phyloP scores from a whole-genome alignment of 2,888 invertebrate genomes.

The Pterostichus niger region DNA sequence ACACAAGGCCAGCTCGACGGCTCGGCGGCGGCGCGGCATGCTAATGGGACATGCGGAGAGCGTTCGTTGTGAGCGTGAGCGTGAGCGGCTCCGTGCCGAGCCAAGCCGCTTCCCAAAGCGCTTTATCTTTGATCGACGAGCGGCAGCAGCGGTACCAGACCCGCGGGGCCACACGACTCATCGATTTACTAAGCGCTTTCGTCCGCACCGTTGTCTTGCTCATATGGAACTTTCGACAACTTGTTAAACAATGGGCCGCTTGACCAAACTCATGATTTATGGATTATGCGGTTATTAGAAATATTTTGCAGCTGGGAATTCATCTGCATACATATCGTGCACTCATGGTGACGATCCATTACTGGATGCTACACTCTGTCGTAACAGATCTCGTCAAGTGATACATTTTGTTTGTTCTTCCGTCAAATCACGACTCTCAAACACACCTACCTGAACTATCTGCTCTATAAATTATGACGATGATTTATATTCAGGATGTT shows the following conservation, averaged over 20 bases:
- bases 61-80: slow-evolving; percentile 35
- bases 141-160: slow-evolving; percentile 42
- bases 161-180: slow-evolving; percentile 41
- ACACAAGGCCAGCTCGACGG: slow-evolving; percentile 5
- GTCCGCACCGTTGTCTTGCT: not conserved
- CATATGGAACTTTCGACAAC: slow-evolving; percentile 3
- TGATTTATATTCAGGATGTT: too few species aligned
- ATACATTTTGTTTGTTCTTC: too few species aligned
- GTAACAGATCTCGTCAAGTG: too few species aligned
- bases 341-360: too few species aligned
- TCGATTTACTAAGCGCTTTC: slow-evolving; percentile 44
- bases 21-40: slow-evolving; percentile 6
- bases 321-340: too few species aligned
- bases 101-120: slow-evolving; percentile 57
- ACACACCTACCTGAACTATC: too few species aligned
- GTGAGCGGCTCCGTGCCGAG: not conserved
- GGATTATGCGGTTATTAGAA: not conserved
- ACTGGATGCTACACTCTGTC: too few species aligned
- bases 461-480: too few species aligned
- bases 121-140: slow-evolving; percentile 64
- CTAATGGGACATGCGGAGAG: slow-evolving; percentile 60
- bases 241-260: not conserved
- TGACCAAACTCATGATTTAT: slow-evolving; percentile 8
- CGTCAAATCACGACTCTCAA: too few species aligned
- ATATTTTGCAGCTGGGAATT: too few species aligned